These are phyloP conservation scores for Helostoma temminkii DNA, from an alignment of 2,797 vertebrate species.

Conservation along the genomic window DNA sequence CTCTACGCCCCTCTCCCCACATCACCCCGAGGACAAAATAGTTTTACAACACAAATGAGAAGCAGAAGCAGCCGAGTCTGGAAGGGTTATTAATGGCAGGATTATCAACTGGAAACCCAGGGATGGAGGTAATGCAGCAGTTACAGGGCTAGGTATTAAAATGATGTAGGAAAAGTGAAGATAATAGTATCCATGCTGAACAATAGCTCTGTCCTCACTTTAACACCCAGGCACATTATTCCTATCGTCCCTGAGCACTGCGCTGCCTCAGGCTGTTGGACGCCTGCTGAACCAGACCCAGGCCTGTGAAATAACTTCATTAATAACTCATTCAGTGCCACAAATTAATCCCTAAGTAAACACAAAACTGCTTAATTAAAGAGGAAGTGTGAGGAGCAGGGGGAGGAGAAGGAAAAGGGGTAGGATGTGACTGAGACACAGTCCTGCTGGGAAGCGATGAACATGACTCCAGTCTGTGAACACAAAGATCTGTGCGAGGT, in stretches of 20 bases:
- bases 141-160: slow-evolving; percentile 52
- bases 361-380: slow-evolving; percentile 54
- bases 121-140: slow-evolving; percentile 39
- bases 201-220: slow-evolving; percentile 63
- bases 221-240: slow-evolving; percentile 52
- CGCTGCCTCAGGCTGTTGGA: slow-evolving; percentile 11
- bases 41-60: slow-evolving; percentile 46
- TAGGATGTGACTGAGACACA: slow-evolving; percentile 13
- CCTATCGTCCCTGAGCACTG: slow-evolving; percentile 30
- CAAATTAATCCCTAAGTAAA: slow-evolving; percentile 59
- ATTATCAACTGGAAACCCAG: slow-evolving; percentile 47
- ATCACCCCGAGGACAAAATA: slow-evolving; percentile 53
- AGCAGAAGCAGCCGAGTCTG: slow-evolving; percentile 40
- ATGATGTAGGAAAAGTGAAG: slow-evolving; percentile 49
- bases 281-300: slow-evolving; percentile 29
- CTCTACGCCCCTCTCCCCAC: background rate
- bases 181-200: slow-evolving; percentile 56
- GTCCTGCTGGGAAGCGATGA: background rate
- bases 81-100: slow-evolving; percentile 52
- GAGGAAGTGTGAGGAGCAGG: slow-evolving; percentile 15
- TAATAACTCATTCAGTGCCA: slow-evolving; percentile 44
- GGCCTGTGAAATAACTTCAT: slow-evolving; percentile 15
- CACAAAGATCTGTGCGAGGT: background rate
- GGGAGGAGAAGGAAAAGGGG: slow-evolving; percentile 15
- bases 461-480: background rate